Evolutionary conservation across 35 echinoderm and acorn worm genomes (phyloP).

Genomic region (Eucidaris tribuloides): DNA sequence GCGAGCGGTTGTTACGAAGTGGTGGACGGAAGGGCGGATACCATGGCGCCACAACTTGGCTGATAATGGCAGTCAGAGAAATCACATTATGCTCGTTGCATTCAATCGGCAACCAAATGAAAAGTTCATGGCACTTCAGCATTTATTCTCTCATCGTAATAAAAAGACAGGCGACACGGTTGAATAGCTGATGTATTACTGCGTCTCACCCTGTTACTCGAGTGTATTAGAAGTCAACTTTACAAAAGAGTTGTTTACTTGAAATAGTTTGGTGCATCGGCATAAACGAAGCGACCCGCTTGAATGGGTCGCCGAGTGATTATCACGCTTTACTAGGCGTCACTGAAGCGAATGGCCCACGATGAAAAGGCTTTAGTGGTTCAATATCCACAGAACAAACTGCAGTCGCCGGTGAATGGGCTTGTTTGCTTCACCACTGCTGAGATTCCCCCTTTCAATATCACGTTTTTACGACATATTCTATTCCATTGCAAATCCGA

Average conservation of each 20-base stretch:
- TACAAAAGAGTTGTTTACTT: not conserved
- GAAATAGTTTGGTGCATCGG: not conserved
- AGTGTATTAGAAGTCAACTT: not conserved
- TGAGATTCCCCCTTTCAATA: not conserved
- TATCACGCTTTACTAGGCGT: conserved; percentile 13
- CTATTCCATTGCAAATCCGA: too few species aligned
- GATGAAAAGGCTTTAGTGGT: not conserved
- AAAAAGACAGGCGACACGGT: conserved; percentile 21
- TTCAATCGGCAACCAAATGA: too few species aligned
- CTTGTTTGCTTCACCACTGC: conserved; percentile 3
- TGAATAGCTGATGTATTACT: not conserved
- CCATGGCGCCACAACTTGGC: too few species aligned
- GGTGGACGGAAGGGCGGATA: not conserved
- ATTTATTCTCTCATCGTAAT: not conserved
- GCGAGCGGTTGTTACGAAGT: not conserved
- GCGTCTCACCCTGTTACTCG: not conserved
- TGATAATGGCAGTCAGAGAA: not conserved
- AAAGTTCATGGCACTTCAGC: not conserved
- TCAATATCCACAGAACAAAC: conserved; percentile 5
- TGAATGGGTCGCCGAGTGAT: not conserved
- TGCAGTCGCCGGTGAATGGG: not conserved
- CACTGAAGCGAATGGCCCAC: not conserved
- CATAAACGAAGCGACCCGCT: not conserved
- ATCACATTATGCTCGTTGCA: not conserved
- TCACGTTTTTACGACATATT: conserved; percentile 3